A percentile compares a stretch with the other conserved stretches of the same genome.
Evolutionary conservation across 2,113 vertebrate species (phyloP).

Genomic region (Oryzias curvinotus): DNA sequence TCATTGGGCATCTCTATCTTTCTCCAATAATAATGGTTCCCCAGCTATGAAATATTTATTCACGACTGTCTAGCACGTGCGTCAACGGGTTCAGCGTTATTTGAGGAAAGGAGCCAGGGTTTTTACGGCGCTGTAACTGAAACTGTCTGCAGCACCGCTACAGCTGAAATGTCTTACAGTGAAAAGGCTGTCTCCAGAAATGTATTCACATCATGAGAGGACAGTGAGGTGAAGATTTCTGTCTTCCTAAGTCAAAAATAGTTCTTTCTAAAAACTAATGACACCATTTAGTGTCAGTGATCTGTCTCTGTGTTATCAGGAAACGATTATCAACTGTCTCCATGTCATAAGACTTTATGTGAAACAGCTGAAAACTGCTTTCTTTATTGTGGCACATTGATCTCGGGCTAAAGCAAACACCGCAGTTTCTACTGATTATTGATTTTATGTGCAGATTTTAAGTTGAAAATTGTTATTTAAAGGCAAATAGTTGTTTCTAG

Average conservation of each 20-base stretch:
- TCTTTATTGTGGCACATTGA: conserved; percentile 17
- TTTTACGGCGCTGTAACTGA: neutral
- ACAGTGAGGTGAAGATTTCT: no score
- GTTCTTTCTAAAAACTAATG: no score
- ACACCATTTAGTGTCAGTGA: no score
- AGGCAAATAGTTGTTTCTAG: no score
- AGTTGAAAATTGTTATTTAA: no score
- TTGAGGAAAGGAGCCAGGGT: neutral
- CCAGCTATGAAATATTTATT: neutral
- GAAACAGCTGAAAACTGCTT: conserved; percentile 14
- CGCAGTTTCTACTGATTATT: conserved; percentile 9
- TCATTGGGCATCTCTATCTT: neutral
- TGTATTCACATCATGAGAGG: no score
- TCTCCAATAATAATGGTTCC: conserved; percentile 10
- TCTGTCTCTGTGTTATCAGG: no score
- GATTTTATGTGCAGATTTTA: no score
- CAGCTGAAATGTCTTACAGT: neutral
- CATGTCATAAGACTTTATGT: conserved; percentile 6
- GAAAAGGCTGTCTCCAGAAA: neutral
- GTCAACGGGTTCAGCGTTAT: neutral
- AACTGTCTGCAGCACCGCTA: neutral
- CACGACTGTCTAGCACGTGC: neutral
- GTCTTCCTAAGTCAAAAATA: no score
- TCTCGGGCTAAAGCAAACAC: conserved; percentile 19
- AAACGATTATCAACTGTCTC: neutral